Evolutionary conservation across 92 coral and sea anemone genomes (phyloP), one percentile per base, ranked within the genome.

Genomic region (Siderastrea siderea): DNA sequence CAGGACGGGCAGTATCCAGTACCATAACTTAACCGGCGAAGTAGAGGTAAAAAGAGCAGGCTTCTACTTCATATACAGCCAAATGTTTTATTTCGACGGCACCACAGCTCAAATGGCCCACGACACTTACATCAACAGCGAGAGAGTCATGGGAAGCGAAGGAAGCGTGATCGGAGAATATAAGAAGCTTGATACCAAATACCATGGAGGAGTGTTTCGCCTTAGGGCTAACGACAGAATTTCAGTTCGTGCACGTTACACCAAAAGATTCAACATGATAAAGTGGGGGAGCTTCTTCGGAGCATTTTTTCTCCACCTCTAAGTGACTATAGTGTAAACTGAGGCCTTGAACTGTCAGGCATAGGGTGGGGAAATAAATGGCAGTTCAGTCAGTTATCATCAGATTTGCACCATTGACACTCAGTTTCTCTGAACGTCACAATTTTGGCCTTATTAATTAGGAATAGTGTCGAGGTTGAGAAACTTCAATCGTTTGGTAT

Each of bases 41-140:
- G 89, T 95, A 19, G 70, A 74, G 44, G 78, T 93, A 38, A 73
- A 80, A 7, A 69, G 74, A 47, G 64, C 74, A 45, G 98, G 98
- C 6, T 84, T 64, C 83, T 95, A 95, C 87, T 93, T 86, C 70
- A 83, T 95, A 14, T 95, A 95, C 83, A 84, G 93, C 53, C 98
- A 95, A 87, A 90, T 95, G 92, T 95, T 55, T 74, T 95, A 93
- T 75, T 84, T 66, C 52, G 96, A 95, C 54, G 85, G 86, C 15
- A 65, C 55, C 51, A 74, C 79, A 63, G 15, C 61, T 52, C 92
- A 74, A 38, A 89, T 83, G 80, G 92, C 93, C 44, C 93, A 93
- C 61, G 51, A 60, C 26, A 83, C 93, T 61, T 81, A 60, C 62
- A 89, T 95, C 50, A 92, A 93, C 79, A 17, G 79, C 71, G 46